Evolutionary conservation across 2,888 invertebrate species (phyloP).

Genomic region (Miltochrista miniata): DNA sequence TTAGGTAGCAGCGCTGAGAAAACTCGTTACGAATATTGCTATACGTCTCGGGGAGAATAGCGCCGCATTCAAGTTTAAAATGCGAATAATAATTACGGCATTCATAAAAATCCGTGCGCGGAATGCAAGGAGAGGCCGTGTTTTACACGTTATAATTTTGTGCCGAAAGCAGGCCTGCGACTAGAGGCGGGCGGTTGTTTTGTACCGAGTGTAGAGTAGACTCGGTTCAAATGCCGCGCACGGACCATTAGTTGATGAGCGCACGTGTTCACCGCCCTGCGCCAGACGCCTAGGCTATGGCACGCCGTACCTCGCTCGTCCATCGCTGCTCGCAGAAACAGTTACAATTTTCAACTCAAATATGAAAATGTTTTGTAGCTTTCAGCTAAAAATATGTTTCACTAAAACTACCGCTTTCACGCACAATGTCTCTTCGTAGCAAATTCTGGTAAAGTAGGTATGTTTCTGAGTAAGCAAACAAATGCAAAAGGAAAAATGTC

Average conservation of each 20-base stretch:
- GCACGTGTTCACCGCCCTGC: constrained; percentile 74
- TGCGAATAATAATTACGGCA: constrained; percentile 82
- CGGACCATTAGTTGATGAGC: constrained; percentile 85
- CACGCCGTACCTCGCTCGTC: constrained; percentile 48
- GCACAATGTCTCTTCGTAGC: constrained; percentile 74
- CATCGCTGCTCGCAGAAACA: constrained; percentile 52
- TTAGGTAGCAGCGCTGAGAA: constrained; percentile 77
- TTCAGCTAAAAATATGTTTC: constrained; percentile 74
- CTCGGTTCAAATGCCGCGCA: constrained; percentile 83
- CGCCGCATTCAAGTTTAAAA: constrained; percentile 81
- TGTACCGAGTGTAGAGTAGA: constrained; percentile 76
- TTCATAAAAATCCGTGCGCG: constrained; percentile 81
- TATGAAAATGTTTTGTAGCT: constrained; percentile 79
- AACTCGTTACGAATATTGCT: constrained; percentile 83
- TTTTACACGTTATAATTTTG: constrained; percentile 83
- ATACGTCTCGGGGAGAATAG: constrained; percentile 80
- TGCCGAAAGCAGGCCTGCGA: constrained; percentile 76
- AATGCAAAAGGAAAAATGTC: constrained; percentile 24
- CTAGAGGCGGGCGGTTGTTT: constrained; percentile 68
- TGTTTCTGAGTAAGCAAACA: constrained; percentile 33
- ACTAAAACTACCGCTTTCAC: constrained; percentile 76
- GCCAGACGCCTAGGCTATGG: constrained; percentile 48
- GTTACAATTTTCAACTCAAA: constrained; percentile 79
- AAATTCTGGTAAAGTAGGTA: constrained; percentile 58
- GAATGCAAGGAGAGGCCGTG: constrained; percentile 80